Evolutionary conservation across 30 jellyfish, hydroid and myxozoan genomes (phyloP), one percentile per base, ranked within the genome.

Genomic region (Sanderia malayensis): DNA sequence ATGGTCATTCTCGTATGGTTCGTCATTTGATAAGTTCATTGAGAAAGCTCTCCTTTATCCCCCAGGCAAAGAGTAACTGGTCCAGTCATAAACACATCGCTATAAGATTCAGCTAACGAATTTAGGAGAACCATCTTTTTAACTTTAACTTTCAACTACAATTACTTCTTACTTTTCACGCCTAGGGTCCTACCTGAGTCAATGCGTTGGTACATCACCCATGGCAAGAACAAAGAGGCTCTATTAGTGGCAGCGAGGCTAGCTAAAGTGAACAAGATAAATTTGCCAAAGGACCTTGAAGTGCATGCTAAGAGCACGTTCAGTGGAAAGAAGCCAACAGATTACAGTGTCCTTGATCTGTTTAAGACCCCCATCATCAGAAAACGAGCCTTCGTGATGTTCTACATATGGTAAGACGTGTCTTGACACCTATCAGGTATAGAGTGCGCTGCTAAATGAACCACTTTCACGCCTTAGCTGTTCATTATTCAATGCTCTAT

Each of bases 101-200:
- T n/a, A n/a, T n/a, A n/a, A n/a, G n/a, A n/a, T n/a, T n/a, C n/a
- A n/a, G n/a, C n/a, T n/a, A n/a, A n/a, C n/a, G n/a, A n/a, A n/a
- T n/a, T n/a, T n/a, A n/a, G n/a, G n/a, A n/a, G n/a, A n/a, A n/a
- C n/a, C n/a, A n/a, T n/a, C n/a, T n/a, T n/a, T n/a, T n/a, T n/a
- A n/a, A n/a, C n/a, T n/a, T n/a, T n/a, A n/a, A n/a, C n/a, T n/a
- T n/a, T n/a, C n/a, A n/a, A n/a, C n/a, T n/a, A n/a, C n/a, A n/a
- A n/a, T n/a, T n/a, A n/a, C n/a, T n/a, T n/a, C n/a, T n/a, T n/a
- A n/a, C 64, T 49, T 49, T 18, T 18, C 19, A 3, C 4, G 46
- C 18, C 19, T 64, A 87, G 96, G 87, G 70, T 70, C 8, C 31
- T 87, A 31, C 96, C 96, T 1, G 96, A 87, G 61, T 87, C 96